phyloP scores from a whole-genome alignment of 2,797 vertebrate genomes.

The Protonibea diacanthus region DNA sequence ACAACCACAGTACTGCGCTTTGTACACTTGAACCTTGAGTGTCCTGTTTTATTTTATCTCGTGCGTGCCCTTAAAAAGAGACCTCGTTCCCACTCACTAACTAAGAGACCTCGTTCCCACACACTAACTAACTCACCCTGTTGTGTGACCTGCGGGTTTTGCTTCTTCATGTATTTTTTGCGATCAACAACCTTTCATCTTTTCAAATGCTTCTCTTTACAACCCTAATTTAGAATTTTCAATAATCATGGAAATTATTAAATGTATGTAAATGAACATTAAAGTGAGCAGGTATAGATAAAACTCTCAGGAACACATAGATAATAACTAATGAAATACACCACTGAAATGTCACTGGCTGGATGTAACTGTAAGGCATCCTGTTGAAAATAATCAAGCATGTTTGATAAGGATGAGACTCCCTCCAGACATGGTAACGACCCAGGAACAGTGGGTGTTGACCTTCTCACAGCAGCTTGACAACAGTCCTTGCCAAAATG shows the following conservation, averaged over 20 bases:
- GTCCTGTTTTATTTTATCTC: slow-evolving; percentile 16
- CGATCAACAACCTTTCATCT: not conserved
- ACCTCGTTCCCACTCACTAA: not conserved
- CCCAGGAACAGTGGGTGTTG: slow-evolving; percentile 33
- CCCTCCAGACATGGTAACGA: slow-evolving; percentile 24
- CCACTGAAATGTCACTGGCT: slow-evolving; percentile 1
- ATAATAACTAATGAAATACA: slow-evolving; percentile 5
- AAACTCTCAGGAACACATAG: slow-evolving; percentile 1
- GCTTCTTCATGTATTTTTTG: slow-evolving; percentile 17
- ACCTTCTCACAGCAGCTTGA: slow-evolving; percentile 45
- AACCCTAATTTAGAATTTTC: not conserved
- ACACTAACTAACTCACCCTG: not conserved
- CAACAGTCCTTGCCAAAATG: slow-evolving; percentile 35
- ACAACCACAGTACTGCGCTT: not conserved
- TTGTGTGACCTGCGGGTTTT: slow-evolving; percentile 25
- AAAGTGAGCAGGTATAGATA: not conserved
- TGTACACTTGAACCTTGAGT: slow-evolving; percentile 14
- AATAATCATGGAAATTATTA: not conserved
- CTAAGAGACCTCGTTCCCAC: not conserved
- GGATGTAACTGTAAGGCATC: slow-evolving; percentile 5
- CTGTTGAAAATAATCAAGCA: slow-evolving; percentile 34
- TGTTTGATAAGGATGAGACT: slow-evolving; percentile 47
- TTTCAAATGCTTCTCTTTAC: slow-evolving; percentile 8
- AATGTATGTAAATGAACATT: not conserved
- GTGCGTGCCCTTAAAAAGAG: not conserved